Percentiles rank a stretch among this genome's conserved stretches.
Evolutionary conservation across 2,113 vertebrate species (phyloP).

Genomic region (Pteruthius melanotis): DNA sequence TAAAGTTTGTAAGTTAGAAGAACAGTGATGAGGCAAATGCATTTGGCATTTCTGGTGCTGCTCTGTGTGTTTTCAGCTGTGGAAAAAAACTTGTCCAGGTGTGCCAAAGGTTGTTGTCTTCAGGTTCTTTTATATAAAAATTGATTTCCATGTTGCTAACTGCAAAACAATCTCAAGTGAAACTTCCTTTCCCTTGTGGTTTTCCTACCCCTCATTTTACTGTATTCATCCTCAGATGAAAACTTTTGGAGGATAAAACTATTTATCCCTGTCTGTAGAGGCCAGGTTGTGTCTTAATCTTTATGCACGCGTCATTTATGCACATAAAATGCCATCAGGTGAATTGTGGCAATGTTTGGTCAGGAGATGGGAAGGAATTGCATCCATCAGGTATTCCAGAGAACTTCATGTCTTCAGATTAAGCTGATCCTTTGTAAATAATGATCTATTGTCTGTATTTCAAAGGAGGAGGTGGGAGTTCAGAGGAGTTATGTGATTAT

Average conservation of each 20-base stretch:
- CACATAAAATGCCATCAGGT: neutral
- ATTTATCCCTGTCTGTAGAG: neutral
- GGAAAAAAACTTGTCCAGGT: neutral
- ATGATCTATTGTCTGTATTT: neutral
- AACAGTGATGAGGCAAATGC: neutral
- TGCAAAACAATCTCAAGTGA: neutral
- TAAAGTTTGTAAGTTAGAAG: neutral
- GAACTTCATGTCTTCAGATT: neutral
- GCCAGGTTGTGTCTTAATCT: neutral
- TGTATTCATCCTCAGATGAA: neutral
- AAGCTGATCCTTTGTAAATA: neutral
- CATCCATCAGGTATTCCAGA: neutral
- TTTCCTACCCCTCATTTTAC: too few relatives aligned
- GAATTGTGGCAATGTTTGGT: neutral
- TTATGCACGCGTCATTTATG: neutral
- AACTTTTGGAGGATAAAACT: neutral
- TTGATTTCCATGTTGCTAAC: neutral
- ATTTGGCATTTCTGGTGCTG: neutral
- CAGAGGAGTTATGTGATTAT: neutral
- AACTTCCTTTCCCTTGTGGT: too few relatives aligned
- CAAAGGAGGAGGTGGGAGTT: neutral
- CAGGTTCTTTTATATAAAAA: neutral
- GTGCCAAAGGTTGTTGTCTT: neutral
- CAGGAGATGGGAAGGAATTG: neutral
- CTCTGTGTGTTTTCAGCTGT: neutral